A percentile compares a stretch with the other conserved stretches of the same genome.
Evolutionary conservation across 2,113 vertebrate genomes (phyloP).

Genomic region (Hippoglossus stenolepis): DNA sequence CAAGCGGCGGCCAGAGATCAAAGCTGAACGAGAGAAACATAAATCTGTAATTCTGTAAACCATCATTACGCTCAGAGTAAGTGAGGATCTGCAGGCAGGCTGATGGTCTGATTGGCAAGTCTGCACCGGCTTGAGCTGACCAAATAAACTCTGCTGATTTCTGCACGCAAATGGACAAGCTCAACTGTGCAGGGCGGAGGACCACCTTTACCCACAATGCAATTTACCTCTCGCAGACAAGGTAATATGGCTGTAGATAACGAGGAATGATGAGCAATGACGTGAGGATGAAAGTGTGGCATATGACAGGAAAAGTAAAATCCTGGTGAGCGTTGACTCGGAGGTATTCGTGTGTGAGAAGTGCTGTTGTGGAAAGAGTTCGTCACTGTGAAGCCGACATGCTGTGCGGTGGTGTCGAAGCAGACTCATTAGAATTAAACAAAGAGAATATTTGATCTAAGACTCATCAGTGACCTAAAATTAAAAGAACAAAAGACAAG

Average conservation of each 20-base stretch:
- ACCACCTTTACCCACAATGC: conserved; percentile 32
- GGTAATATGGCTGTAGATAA: conserved; percentile 50
- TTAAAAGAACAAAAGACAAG: background rate
- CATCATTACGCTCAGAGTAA: conserved; percentile 65
- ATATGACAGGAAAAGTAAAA: no score
- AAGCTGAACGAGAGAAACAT: conserved; percentile 74
- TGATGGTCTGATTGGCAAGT: conserved; percentile 66
- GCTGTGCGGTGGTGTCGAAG: background rate
- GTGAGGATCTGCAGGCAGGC: conserved; percentile 45
- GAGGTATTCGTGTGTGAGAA: conserved; percentile 85
- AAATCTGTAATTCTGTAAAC: conserved; percentile 81
- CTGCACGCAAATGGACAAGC: conserved; percentile 58
- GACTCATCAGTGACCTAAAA: conserved; percentile 66
- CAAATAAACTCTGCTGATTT: conserved; percentile 80
- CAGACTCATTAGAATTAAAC: conserved; percentile 46
- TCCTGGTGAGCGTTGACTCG: background rate
- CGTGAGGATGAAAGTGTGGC: background rate
- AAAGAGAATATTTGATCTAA: conserved; percentile 80
- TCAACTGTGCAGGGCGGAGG: conserved; percentile 1
- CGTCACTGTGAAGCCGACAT: no score
- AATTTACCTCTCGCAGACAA: conserved; percentile 42
- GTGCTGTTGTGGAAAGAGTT: conserved; percentile 37
- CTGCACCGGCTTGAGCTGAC: conserved; percentile 44
- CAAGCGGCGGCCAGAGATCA: conserved; percentile 72
- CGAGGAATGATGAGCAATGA: conserved; percentile 43